Conservation (phyloP, 1,140 invertebrate genomes). For the Neocloeon triangulifer region DNA sequence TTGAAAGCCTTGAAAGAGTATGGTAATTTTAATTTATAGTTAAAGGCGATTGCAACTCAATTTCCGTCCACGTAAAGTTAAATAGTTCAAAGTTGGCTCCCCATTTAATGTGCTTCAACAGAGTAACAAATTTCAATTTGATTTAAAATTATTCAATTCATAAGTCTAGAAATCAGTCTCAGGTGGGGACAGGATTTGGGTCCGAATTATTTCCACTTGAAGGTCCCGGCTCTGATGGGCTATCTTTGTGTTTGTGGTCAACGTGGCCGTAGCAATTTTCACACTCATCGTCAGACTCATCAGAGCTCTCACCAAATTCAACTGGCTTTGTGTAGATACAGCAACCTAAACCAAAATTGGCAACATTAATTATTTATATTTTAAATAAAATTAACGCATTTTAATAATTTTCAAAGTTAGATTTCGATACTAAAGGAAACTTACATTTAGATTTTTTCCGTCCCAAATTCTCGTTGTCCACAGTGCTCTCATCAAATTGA, state of each 20-base stretch:
- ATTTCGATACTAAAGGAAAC: constrained; percentile 10
- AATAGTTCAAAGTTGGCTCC: too few relatives aligned
- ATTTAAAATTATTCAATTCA: too few relatives aligned
- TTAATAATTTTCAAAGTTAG: background rate
- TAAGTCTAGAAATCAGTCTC: too few relatives aligned
- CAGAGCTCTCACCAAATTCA: constrained; percentile 60
- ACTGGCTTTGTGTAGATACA: constrained; percentile 69
- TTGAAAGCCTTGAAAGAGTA: too few relatives aligned
- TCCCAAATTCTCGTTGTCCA: constrained; percentile 82
- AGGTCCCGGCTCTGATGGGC: background rate
- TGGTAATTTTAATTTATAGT: too few relatives aligned
- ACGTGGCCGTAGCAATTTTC: constrained; percentile 68
- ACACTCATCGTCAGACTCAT: constrained; percentile 56
- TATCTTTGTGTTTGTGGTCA: constrained; percentile 32
- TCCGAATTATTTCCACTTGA: too few relatives aligned
- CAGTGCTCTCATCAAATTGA: constrained; percentile 64
- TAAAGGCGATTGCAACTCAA: too few relatives aligned
- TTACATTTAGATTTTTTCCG: constrained; percentile 90
- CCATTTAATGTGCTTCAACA: too few relatives aligned
- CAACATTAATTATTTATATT: constrained; percentile 4
- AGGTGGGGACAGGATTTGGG: too few relatives aligned
- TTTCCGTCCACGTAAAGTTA: too few relatives aligned
- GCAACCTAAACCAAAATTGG: constrained; percentile 45
- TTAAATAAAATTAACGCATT: background rate
- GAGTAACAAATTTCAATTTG: too few relatives aligned